phyloP scores from a whole-genome alignment of 92 coral and sea anemone species.

The Desmophyllum pertusum region DNA sequence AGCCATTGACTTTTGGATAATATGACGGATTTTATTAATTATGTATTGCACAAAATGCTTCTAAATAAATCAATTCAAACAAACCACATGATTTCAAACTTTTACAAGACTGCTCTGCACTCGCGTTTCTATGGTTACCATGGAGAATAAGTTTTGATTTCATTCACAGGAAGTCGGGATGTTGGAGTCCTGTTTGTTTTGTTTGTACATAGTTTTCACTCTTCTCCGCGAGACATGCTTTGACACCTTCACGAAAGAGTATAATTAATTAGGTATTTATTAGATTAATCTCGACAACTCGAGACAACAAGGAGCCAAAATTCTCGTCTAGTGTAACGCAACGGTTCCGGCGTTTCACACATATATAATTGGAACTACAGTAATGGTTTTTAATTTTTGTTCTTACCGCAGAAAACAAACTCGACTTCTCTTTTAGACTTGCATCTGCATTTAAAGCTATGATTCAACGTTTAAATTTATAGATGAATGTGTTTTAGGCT shows the following conservation, averaged over 20 bases:
- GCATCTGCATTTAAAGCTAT: background rate
- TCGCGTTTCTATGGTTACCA: slow-evolving; percentile 1
- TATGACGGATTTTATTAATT: background rate
- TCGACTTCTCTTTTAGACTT: background rate
- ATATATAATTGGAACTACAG: background rate
- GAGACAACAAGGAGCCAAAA: slow-evolving; percentile 54
- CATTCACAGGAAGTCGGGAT: slow-evolving; percentile 2
- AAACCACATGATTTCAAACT: background rate
- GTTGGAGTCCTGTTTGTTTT: background rate
- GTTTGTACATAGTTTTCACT: background rate
- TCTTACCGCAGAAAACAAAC: background rate
- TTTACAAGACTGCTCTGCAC: background rate
- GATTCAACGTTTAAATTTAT: background rate
- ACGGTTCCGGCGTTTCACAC: background rate
- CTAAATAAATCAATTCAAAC: background rate
- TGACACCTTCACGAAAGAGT: slow-evolving; percentile 33
- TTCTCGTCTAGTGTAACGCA: background rate
- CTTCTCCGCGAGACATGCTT: slow-evolving; percentile 14
- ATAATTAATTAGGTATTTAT: slow-evolving; percentile 46
- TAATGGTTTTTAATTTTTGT: background rate
- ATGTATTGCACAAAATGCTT: background rate
- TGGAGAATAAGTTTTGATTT: background rate
- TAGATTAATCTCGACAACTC: slow-evolving; percentile 23
- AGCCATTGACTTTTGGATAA: background rate
- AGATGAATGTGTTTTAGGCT: too few species aligned